Base-by-base conservation (phyloP, 2,888 invertebrate species). In the Rosalia funebris region DNA sequence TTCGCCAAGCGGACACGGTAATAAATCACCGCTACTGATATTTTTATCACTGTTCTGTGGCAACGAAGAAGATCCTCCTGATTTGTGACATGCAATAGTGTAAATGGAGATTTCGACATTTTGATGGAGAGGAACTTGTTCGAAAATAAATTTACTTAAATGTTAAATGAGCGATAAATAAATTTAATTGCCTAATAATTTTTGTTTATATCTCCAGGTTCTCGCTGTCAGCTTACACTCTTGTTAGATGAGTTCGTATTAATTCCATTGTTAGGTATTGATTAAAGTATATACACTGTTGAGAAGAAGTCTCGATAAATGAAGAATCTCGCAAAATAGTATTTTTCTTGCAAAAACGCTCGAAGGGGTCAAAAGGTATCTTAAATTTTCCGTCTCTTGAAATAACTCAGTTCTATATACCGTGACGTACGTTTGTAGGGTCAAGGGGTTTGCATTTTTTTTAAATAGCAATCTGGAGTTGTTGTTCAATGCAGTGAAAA, bases 41-140 rank as follows among this genome's bases (percentile, higher is more conserved):
- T 25, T 25, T 25, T 25, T 25, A 25, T 25, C 25, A 25, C 25
- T 25, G 25, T 25, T 25, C 25, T 3, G 25, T 25, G 25, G 25
- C 7, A 25, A 25, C 25, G 25, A 25, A 25, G 25, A 25, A 25
- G 25, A 25, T 25, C 25, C 25, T 25, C 25, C 25, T 25, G 25
- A 16, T 41, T 41, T 41, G 16, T 16, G 16, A 14, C 1, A 25
- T 25, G 25, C 25, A 15, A 15, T 41, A 41, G 16, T 10, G 16
- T 15, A 41, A 14, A 41, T 25, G 41, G 16, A 41, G 41, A 16
- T 41, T 41, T 41, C 41, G 16, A 15, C 15, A 41, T 41, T 41
- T 14, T 14, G 41, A 41, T 41, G 41, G 15, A 41, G 16, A 14
- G 41, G 41, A 41, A 41, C 41, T 41, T 41, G 16, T 14, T 11